These are phyloP conservation scores for Isichthys henryi DNA, from an alignment of 2,113 vertebrate species.

Conservation along the genomic window DNA sequence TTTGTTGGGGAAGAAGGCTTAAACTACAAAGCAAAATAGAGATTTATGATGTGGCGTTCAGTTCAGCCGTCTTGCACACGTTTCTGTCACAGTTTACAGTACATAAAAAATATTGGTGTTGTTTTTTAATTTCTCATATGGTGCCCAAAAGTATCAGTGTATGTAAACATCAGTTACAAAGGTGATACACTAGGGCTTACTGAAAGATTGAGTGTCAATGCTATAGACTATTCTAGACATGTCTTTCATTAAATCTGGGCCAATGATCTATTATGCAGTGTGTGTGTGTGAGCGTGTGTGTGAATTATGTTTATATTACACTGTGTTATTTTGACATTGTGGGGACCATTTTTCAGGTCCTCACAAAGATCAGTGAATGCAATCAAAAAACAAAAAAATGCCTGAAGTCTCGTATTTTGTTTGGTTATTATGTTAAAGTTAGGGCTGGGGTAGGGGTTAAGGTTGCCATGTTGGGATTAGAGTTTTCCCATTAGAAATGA, in stretches of 20 bases:
- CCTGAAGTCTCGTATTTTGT: too few species aligned
- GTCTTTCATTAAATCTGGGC: neutral
- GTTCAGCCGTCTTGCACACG: neutral
- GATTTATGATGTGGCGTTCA: too few species aligned
- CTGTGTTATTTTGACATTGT: too few species aligned
- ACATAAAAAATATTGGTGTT: neutral
- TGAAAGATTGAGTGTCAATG: neutral
- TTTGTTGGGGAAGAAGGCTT: neutral
- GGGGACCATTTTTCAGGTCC: too few species aligned
- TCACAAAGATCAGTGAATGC: too few species aligned
- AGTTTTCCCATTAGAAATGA: too few species aligned
- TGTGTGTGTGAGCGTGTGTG: neutral
- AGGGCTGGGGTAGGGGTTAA: too few species aligned
- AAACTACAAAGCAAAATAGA: neutral
- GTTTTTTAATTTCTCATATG: neutral
- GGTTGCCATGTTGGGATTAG: too few species aligned
- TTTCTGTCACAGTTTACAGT: neutral
- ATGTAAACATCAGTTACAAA: neutral
- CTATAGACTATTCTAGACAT: neutral
- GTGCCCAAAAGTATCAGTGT: neutral
- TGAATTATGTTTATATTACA: too few species aligned
- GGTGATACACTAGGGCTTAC: neutral
- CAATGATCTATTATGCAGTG: neutral
- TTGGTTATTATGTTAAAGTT: too few species aligned
- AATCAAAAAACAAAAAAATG: too few species aligned